Evolutionary conservation across 92 coral and sea anemone species (phyloP).

Genomic region (Palythoa heliodiscus): DNA sequence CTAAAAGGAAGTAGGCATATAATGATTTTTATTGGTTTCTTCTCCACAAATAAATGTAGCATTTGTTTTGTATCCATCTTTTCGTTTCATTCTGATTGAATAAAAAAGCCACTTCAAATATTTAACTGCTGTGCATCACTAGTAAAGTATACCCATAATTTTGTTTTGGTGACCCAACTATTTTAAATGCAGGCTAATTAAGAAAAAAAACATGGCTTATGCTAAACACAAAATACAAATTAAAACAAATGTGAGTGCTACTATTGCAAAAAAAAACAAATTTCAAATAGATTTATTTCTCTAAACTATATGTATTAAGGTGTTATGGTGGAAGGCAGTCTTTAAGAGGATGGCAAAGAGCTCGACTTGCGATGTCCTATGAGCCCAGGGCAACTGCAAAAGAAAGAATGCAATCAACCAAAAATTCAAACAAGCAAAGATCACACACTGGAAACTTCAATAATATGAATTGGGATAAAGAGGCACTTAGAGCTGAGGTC

Average conservation of each 20-base stretch:
- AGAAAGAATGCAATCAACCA: background rate
- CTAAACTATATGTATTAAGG: background rate
- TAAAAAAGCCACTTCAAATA: too few species aligned
- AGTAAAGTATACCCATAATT: too few species aligned
- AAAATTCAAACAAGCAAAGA: background rate
- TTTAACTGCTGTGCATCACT: too few species aligned
- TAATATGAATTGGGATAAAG: background rate
- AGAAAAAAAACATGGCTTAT: too few species aligned
- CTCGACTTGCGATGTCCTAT: slow-evolving; percentile 43
- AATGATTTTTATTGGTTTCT: background rate
- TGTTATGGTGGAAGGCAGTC: slow-evolving; percentile 59
- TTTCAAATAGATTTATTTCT: background rate
- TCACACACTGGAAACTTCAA: background rate
- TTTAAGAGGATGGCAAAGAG: slow-evolving; percentile 45
- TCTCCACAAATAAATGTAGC: background rate
- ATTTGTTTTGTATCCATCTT: background rate
- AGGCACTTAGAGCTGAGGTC: background rate
- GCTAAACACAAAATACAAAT: too few species aligned
- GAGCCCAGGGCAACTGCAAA: slow-evolving; percentile 57
- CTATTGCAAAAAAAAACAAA: background rate
- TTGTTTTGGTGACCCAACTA: too few species aligned
- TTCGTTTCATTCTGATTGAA: too few species aligned
- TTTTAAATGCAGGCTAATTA: background rate
- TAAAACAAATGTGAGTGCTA: background rate
- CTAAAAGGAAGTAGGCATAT: too few species aligned